Conservation (phyloP, 2,797 vertebrate genomes). For the Staurois parvus region DNA sequence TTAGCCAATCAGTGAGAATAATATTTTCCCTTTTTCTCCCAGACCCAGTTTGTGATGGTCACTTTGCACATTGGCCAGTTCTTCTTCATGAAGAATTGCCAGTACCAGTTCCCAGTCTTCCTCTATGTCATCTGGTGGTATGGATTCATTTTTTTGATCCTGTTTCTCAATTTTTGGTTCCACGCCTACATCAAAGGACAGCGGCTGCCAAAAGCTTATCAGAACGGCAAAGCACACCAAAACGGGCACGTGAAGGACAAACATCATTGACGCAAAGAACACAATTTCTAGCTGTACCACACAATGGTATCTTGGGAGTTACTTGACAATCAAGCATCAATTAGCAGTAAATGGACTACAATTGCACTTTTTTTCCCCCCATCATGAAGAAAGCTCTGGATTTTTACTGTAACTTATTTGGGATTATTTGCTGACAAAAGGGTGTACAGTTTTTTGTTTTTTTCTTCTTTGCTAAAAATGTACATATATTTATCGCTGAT, state of each 20-base stretch:
- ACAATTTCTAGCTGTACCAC: conserved; percentile 31
- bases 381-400: conserved; percentile 67
- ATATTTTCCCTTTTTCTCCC: conserved; percentile 36
- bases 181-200: conserved; percentile 95
- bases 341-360: conserved; percentile 66
- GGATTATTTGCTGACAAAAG: conserved; percentile 64
- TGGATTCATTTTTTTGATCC: conserved; percentile 86
- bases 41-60: conserved; percentile 91
- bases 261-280: conserved; percentile 68
- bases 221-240: conserved; percentile 80
- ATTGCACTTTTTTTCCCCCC: conserved; percentile 71
- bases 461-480: conserved; percentile 53
- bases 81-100: conserved; percentile 90
- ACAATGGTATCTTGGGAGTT: conserved; percentile 65
- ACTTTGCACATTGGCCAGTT: conserved; percentile 90
- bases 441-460: conserved; percentile 24
- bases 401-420: conserved; percentile 78
- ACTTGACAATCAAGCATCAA: conserved; percentile 76
- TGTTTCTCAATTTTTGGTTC: conserved; percentile 98
- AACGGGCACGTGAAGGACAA: conserved; percentile 73
- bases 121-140: conserved; percentile 89
- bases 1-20: neutral
- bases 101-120: conserved; percentile 90
- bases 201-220: conserved; percentile 85
- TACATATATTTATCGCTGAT: conserved; percentile 60